Base-by-base conservation (phyloP, 2,888 invertebrate genomes). In the Latrodectus elegans region DNA sequence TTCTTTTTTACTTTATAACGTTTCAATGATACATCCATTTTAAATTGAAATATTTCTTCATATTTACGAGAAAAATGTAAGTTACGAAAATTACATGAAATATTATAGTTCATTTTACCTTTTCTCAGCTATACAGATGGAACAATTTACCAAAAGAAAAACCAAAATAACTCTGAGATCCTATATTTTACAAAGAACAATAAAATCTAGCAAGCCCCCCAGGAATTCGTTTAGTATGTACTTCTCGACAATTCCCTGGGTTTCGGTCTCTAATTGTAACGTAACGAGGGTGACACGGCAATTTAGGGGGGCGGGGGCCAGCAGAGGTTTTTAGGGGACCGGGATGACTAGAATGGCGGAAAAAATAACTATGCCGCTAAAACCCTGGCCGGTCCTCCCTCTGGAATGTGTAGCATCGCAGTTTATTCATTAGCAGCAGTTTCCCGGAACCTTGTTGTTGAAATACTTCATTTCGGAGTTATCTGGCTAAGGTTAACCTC, bases 261-360 rank as follows among this genome's bases (percentile, higher is more conserved):
- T 22, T 49, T 52, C 60, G 38, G 76, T 38, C 65, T 67, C 75
- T 83, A 83, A 83, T 83, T 83, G 83, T 68, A 76, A 49, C 71
- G 76, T 51, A 71, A 83, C 70, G 76, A 83, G 83, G 15, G 22
- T 76, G 75, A 60, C 83, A 70, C 72, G 64, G 71, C 68, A 75
- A 83, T 76, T 83, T 83, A 22, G 38, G 14, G 83, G 22, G 68
- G 22, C n/a, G n/a, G 22, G 22, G 22, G 22, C 1, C 1, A 81
- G 79, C 71, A 71, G 64, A 60, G 75, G 55, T 75, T 53, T 77
- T 14, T 22, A 77, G n/a, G 15, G 38, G 51, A 51, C 22, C 10
- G 67, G 22, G 52, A 68, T 17, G 26, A 26, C 15, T 22, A 55
- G 53, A 68, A 67, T 67, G 53, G 17, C 68, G n/a, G 52, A n/a